These are phyloP conservation scores for Probaryconus sp. DNA, from an alignment of 1,140 invertebrate genomes.

Conservation along the genomic window DNA sequence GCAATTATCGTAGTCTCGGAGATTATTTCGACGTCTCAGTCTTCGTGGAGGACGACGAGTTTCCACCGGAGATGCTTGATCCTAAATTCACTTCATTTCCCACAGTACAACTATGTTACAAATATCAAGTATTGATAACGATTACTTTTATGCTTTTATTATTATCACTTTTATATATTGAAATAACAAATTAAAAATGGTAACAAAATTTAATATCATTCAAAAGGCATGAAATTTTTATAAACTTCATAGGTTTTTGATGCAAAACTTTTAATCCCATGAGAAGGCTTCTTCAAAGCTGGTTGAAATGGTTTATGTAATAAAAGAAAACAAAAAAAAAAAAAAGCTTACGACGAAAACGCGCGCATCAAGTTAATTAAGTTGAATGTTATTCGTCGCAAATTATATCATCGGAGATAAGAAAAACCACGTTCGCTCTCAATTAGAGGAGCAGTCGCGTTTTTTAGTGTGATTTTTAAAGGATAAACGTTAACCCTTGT, in stretches of 20 bases:
- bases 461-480: conserved; percentile 36
- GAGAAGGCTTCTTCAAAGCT: conserved; percentile 6
- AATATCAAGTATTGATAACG: conserved; percentile 46
- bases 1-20: conserved; percentile 29
- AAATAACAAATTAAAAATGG: too few species aligned
- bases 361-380: conserved; percentile 40
- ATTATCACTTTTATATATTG: too few species aligned
- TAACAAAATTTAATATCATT: background rate
- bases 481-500: conserved; percentile 11
- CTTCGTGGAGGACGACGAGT: conserved; percentile 47
- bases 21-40: conserved; percentile 27
- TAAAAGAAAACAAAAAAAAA: too few species aligned
- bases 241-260: conserved; percentile 9
- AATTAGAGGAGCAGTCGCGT: conserved; percentile 37
- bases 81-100: conserved; percentile 51
- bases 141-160: too few species aligned
- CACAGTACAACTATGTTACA: conserved; percentile 32
- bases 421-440: conserved; percentile 36
- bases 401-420: conserved; percentile 42
- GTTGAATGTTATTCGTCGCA: conserved; percentile 34
- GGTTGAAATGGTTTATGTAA: background rate
- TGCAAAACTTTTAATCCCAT: conserved; percentile 13
- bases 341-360: conserved; percentile 16
- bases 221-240: background rate
- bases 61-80: conserved; percentile 44